Evolutionary conservation across 1,140 invertebrate species (phyloP).

Genomic region (Zaprionus ornatus): DNA sequence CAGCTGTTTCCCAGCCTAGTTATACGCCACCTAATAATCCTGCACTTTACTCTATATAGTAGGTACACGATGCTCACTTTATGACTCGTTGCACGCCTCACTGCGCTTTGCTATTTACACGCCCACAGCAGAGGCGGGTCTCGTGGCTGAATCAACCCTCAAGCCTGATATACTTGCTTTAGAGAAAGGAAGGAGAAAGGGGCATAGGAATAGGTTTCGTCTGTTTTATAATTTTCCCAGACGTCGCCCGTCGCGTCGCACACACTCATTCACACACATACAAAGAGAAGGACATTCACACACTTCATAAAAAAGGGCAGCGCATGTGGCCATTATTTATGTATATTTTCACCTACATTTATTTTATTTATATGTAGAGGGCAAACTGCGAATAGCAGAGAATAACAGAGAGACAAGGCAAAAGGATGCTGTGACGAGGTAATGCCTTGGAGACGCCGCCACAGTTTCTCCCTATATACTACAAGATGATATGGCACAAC

Average conservation of each 20-base stretch:
- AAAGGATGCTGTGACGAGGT: conserved; percentile 43
- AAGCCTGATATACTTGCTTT: conserved; percentile 22
- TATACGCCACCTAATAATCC: conserved; percentile 13
- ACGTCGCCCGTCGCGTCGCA: conserved; percentile 32
- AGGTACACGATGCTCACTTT: neutral
- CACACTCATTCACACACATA: neutral
- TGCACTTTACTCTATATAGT: conserved; percentile 6
- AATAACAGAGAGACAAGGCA: conserved; percentile 28
- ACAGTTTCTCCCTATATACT: conserved; percentile 14
- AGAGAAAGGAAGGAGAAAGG: neutral
- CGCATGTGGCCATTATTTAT: conserved; percentile 73
- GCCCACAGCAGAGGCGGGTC: conserved; percentile 22
- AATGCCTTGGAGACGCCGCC: conserved; percentile 38
- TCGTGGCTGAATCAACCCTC: conserved; percentile 25
- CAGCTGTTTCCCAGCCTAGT: conserved; percentile 17
- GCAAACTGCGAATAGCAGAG: conserved; percentile 19
- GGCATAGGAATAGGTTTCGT: conserved; percentile 27
- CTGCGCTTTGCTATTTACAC: conserved; percentile 37
- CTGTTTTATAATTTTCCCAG: conserved; percentile 74
- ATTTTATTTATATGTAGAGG: conserved; percentile 59
- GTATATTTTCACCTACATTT: conserved; percentile 79
- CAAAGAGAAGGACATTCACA: conserved; percentile 6
- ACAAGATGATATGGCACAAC: conserved; percentile 17
- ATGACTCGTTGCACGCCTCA: conserved; percentile 40
- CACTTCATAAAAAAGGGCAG: conserved; percentile 65